Base-by-base conservation (phyloP, 1,140 invertebrate genomes). In the Musca domestica region DNA sequence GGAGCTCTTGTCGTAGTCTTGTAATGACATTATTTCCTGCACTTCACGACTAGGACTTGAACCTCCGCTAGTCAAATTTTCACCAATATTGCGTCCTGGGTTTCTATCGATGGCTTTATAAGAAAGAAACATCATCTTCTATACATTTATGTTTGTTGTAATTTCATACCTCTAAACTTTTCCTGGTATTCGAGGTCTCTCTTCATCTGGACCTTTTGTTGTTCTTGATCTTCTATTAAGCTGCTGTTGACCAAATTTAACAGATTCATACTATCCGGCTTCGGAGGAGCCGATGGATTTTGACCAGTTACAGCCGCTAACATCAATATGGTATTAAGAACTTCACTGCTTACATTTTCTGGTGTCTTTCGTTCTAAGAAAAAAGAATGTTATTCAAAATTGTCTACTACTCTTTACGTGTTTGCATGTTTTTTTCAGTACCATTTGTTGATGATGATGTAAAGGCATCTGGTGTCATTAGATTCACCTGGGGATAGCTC, bases 391-490 rank as follows among this genome's bases (percentile, higher is more conserved):
- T n/a, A n/a, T n/a, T 51, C 2, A 30, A 14, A 1, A 63, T 41
- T 22, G 23, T 2, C 19, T 51, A n/a, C n/a, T 17, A 66, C 27
- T 15, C 19, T 19, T 66, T 47, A 47, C 15, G 15, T 47, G 41
- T 47, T 7, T 9, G 19, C 17, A n/a, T n/a, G n/a, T n/a, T n/a
- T n/a, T n/a, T n/a, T n/a, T n/a, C 58, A 10, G 71, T 73, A 67
- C 83, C 85, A 68, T 85, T 85, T 10, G 84, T 84, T 0, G 88
- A 85, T 10, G 88, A 85, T 48, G 85, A 91, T 82, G 88, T 92
- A 74, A 95, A 96, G 6, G 92, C 93, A 80, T 95, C 93, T 0
- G 94, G 94, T 1, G 93, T 94, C 87, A 96, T 91, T 1, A 95
- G 85, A 74, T 90, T 93, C 71, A 72, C 81, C 78, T 67, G 68